These are phyloP conservation scores for Pionites leucogaster DNA, from an alignment of 2,113 vertebrate species.

Conservation along the genomic window DNA sequence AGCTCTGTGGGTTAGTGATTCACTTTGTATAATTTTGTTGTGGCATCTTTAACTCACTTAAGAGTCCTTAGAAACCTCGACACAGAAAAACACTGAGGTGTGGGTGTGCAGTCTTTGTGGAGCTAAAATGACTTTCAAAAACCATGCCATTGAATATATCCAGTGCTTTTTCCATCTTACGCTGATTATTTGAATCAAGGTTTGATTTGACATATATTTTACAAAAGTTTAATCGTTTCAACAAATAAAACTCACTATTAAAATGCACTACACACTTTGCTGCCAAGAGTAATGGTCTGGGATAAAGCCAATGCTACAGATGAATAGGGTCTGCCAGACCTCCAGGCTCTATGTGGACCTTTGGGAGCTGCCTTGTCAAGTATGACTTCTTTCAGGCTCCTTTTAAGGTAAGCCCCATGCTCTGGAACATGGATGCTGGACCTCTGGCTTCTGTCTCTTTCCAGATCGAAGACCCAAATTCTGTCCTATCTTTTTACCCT, in stretches of 20 bases:
- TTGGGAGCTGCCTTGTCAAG: background rate
- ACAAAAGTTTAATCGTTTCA: constrained; percentile 6
- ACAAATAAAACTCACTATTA: background rate
- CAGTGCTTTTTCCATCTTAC: background rate
- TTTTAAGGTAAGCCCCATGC: background rate
- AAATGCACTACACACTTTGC: background rate
- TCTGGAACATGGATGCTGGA: background rate
- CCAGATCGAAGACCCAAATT: background rate
- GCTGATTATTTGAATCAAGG: background rate
- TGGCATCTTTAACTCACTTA: background rate
- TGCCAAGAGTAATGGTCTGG: background rate
- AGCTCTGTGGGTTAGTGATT: background rate
- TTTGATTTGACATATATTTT: background rate
- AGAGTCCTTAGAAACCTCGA: background rate
- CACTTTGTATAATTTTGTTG: background rate
- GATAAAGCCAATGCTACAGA: background rate
- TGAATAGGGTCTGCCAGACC: background rate
- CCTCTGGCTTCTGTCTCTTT: background rate
- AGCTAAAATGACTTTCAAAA: background rate
- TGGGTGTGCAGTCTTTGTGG: background rate
- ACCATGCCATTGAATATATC: background rate
- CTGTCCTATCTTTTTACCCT: background rate
- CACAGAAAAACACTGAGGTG: background rate
- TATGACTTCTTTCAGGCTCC: background rate
- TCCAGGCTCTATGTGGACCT: background rate